Base-by-base conservation (phyloP, 2,888 invertebrate genomes). In the Strigamia crassipes region DNA sequence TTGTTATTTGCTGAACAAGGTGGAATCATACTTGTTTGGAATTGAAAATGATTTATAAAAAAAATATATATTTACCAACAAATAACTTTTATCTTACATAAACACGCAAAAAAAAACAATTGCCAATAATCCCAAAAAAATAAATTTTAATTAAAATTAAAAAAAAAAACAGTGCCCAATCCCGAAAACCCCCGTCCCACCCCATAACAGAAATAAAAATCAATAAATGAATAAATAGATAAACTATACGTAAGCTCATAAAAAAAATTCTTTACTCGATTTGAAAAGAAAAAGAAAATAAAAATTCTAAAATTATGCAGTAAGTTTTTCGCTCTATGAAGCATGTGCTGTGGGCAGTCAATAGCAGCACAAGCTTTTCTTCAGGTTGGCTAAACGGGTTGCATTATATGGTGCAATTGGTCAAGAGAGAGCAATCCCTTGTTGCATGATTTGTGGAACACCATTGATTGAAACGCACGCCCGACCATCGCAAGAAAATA, bases 341-440 rank as follows among this genome's bases (percentile, higher is more conserved):
- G 79, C 79, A 42, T 79, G 79, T 23, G 79, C 79, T 27, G 15
- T 79, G 79, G 56, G 79, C 42, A 79, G 79, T 79, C 79, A 79
- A 79, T 56, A 56, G 56, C 18, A 56, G 56, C 56, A 56, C 56
- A 56, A 56, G 56, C 56, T 56, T 56, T 56, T 56, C 56, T 56
- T 56, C 56, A 56, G 56, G 56, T 56, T 18, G 56, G 56, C 56
- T 56, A 56, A 56, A 56, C 56, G 56, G 56, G 56, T 56, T 56
- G 56, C 56, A 56, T 56, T 56, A 56, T 56, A 56, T 56, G 38
- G 79, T 42, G 27, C 80, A 56, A 80, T 80, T 80, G 80, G 80
- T 80, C 80, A 80, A 56, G 56, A 80, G 80, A 56, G 80, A 56
- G 80, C 80, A 31, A 80, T 80, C 80, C 46, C 46, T 80, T 80